Evolutionary conservation across 2,113 vertebrate genomes (phyloP), one percentile per base, ranked within the genome.

Genomic region (Psephotus haematonotus): DNA sequence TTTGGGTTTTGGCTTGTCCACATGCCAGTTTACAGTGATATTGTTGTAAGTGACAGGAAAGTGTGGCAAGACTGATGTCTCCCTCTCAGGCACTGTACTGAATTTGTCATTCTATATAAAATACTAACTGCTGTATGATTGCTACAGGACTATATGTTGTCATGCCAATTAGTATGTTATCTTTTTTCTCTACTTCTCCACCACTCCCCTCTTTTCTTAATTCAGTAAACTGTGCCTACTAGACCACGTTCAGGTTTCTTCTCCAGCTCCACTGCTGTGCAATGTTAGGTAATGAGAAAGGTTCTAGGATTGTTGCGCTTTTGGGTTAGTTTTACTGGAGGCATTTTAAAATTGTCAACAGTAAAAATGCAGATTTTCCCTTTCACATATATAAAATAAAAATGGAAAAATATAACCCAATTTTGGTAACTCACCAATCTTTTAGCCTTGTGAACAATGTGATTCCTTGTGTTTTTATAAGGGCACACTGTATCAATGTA

Each of bases 21-120:
- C 1, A 10, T 76, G 35, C 44, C 90, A 88, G 22, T 81, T 94
- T 91, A 92, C 37, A 86, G 15, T 65, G 62, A 86, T 69, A 65
- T 1, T 59, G 65, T 52, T 1, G 0, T 35, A 59, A 92, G 64
- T 49, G 64, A 88, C 37, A 65, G 50, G 43, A 9, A 83, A 93
- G 57, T 33, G 44, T 60, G 50, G 22, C 2, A 59, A 88, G 52
- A 75, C 27, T 25, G 41, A 67, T 67, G 35, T 75, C 44, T 85
- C 20, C 52, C 62, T 93, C 78, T 63, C 27, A 29, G 43, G 46
- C 81, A 49, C 79, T 81, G 41, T 5, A 83, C 71, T 65, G 72
- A 71, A 93, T 93, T 92, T 84, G 65, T 95, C 88, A 86, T 52
- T 71, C 83, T 70, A 31, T 44, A 86, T 41, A 52, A 88, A 92